phyloP scores from a whole-genome alignment of 2,113 vertebrate species.

The Trichechus manatus region DNA sequence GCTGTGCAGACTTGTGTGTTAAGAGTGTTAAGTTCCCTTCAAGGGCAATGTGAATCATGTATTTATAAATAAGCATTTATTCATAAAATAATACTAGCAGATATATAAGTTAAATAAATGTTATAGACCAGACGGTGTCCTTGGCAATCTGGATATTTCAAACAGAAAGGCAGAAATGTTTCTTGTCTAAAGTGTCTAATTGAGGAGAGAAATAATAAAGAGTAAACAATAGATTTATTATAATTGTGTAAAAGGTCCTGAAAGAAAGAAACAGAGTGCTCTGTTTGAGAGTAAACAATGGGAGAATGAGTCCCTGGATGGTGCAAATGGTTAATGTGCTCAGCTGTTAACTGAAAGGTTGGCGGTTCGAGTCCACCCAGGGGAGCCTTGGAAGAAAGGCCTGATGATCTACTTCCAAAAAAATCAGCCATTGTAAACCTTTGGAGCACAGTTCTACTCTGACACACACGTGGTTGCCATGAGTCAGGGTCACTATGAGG shows the following conservation, averaged over 20 bases:
- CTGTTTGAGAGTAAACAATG: too few relatives aligned
- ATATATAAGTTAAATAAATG: neutral
- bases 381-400: too few relatives aligned
- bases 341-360: too few relatives aligned
- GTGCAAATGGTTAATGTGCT: too few relatives aligned
- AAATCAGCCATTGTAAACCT: too few relatives aligned
- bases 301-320: neutral
- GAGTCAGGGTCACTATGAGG: too few relatives aligned
- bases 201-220: neutral
- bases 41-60: neutral
- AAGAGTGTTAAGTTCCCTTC: neutral
- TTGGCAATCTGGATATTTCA: neutral
- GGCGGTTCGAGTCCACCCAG: too few relatives aligned
- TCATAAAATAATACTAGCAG: neutral
- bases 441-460: too few relatives aligned
- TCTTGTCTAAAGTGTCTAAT: neutral
- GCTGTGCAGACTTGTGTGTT: neutral
- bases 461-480: too few relatives aligned
- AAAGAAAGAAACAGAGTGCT: neutral
- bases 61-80: conserved; percentile 28
- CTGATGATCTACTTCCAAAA: too few relatives aligned
- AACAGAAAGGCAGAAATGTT: neutral
- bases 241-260: too few relatives aligned
- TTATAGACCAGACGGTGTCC: neutral
- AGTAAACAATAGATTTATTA: neutral